Evolutionary conservation across 1,140 invertebrate genomes (phyloP), one percentile per base, ranked within the genome.

Genomic region (Eupristina koningsbergeri): DNA sequence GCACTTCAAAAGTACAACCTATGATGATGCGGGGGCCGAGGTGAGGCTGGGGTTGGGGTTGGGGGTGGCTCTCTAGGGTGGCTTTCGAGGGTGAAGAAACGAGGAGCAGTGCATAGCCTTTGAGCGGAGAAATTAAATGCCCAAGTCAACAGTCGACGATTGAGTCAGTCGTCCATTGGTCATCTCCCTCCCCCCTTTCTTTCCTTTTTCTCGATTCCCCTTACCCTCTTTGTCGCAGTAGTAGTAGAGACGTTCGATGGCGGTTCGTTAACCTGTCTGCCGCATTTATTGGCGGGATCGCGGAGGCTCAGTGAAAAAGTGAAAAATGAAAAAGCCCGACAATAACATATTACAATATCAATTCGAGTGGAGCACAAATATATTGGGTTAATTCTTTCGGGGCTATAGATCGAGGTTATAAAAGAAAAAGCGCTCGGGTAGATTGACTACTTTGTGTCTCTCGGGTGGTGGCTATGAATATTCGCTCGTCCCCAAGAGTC

Each of bases 251-350:
- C 26, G 36, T 50, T 64, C 31, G 67, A 34, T 29, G 88, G 88
- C 86, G 89, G 90, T 92, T 91, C 90, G 91, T 92, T 92, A 92
- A 92, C 89, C 91, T 91, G 91, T 92, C 90, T 88, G 86, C 85
- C 87, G 87, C 89, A 90, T 91, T 90, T 91, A 92, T 91, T 90
- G 89, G 86, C 87, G 81, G 87, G 88, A 86, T 19, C 73, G 58
- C 85, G 87, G 89, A 87, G 81, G 29, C 9, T 13, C 41, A 29
- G 29, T 29, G 85, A 87, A 87, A 80, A 90, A 29, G 29, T 29
- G 85, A 87, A 87, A 80, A 90, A 89, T 86, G 87, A 86, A 86
- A 88, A 85, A 88, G 86, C 87, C 84, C 87, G 86, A 88, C 89
- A 87, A 90, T 90, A 90, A 91, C 90, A 90, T 89, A 91, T 91